Evolutionary conservation across 2,888 invertebrate genomes (phyloP).

Genomic region (Macropis europaea): DNA sequence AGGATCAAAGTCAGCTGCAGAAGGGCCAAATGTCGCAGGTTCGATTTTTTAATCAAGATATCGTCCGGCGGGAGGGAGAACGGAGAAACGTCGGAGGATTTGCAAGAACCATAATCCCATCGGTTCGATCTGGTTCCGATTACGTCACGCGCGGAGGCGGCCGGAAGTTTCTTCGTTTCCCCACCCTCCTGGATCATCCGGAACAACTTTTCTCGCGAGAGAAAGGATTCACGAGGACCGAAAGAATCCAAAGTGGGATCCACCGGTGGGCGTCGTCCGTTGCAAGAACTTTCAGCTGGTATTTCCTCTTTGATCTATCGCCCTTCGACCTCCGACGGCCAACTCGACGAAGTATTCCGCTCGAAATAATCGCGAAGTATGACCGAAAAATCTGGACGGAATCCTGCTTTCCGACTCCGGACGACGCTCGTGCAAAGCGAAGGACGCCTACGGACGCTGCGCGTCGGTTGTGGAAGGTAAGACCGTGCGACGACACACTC

Average conservation of each 20-base stretch:
- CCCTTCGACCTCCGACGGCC: not conserved
- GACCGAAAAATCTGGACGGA: no score
- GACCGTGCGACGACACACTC: no score
- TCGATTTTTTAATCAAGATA: conserved; percentile 22
- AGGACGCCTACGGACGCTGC: no score
- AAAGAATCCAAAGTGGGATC: conserved; percentile 31
- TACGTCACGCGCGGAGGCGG: conserved; percentile 30
- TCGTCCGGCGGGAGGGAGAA: not conserved
- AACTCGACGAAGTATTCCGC: no score
- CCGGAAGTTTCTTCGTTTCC: conserved; percentile 40
- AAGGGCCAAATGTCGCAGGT: not conserved
- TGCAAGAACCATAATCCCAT: conserved; percentile 27
- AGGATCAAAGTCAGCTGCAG: not conserved
- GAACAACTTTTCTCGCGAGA: conserved; percentile 4
- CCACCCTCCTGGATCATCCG: conserved; percentile 5
- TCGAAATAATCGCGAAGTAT: conserved; percentile 6
- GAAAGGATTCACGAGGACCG: not conserved
- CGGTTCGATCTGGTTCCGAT: conserved; percentile 41
- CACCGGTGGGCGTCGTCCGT: conserved; percentile 5
- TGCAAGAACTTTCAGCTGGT: conserved; percentile 6
- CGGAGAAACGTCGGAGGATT: conserved; percentile 18
- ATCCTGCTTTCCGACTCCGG: no score
- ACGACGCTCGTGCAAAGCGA: no score
- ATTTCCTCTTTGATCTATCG: conserved; percentile 20
- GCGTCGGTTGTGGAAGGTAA: no score